phyloP scores from a whole-genome alignment of 1,140 invertebrate species.

The Aphis craccivora region DNA sequence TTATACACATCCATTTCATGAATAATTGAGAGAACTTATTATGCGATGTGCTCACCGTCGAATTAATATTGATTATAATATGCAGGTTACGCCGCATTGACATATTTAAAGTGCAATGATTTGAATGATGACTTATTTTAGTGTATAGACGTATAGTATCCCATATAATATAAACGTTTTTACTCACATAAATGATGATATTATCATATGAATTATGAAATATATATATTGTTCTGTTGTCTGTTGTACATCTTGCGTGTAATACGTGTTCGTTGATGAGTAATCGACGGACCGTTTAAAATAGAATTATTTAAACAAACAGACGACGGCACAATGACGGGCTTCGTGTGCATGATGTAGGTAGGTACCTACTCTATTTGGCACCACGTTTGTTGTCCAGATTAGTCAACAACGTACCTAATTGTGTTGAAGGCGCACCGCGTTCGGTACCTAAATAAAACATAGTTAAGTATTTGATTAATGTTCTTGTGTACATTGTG shows the following conservation, averaged over 20 bases:
- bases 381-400: constrained; percentile 28
- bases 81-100: no score
- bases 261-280: constrained; percentile 10
- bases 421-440: neutral
- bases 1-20: no score
- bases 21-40: no score
- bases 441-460: neutral
- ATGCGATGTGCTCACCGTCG: no score
- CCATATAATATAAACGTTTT: neutral
- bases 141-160: neutral
- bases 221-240: neutral
- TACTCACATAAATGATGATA: neutral
- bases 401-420: constrained; percentile 44
- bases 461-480: constrained; percentile 26
- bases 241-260: neutral
- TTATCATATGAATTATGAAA: neutral
- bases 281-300: constrained; percentile 39
- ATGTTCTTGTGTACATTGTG: constrained; percentile 19
- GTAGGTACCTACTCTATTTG: neutral
- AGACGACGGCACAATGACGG: neutral
- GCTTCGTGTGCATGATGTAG: neutral
- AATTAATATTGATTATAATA: no score
- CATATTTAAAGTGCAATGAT: neutral
- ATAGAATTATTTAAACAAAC: constrained; percentile 52
- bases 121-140: no score